Conservation (phyloP, 2,113 vertebrate species). For the Macaca fascicularis region T2T-MFA8v1.1 NC_088375.1:108224001-108224500, state of each 20-base stretch:
- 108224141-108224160: neutral
- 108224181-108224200: neutral
- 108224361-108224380: neutral
- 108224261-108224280: neutral
- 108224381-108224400: neutral
- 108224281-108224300: neutral
- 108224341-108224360: neutral
- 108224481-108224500: accelerated
- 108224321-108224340: neutral
- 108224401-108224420: accelerated
- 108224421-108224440: neutral
- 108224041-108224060: neutral
- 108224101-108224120: neutral
- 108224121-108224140: neutral
- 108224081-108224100: neutral
- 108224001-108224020: too few relatives aligned
- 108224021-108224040: too few relatives aligned
- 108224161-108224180: neutral
- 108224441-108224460: neutral
- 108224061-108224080: neutral
- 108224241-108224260: neutral
- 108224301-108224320: neutral
- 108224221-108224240: neutral
- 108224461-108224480: neutral
- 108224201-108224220: neutral